These are phyloP conservation scores for Celastrina argiolus DNA, from an alignment of 2,888 invertebrate genomes.

Conservation along the genomic window DNA sequence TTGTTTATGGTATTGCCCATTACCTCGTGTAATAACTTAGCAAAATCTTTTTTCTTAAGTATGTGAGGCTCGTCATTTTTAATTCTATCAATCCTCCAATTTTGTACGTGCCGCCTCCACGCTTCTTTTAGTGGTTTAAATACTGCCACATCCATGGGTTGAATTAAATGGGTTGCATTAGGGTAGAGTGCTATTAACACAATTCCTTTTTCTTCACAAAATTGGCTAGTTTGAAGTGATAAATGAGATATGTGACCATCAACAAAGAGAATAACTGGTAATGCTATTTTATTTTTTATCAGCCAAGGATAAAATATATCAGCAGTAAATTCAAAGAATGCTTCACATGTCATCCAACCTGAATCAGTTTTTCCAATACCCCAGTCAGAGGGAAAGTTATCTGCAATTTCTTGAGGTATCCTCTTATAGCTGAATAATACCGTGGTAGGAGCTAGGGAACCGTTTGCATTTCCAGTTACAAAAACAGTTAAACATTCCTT, in stretches of 20 bases:
- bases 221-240: conserved; percentile 43
- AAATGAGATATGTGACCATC: conserved; percentile 43
- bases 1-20: conserved; percentile 25
- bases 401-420: conserved; percentile 31
- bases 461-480: conserved; percentile 34
- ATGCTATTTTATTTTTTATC: conserved; percentile 38
- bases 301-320: conserved; percentile 50
- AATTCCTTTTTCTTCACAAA: conserved; percentile 39
- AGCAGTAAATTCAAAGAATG: conserved; percentile 50
- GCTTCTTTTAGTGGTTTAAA: conserved; percentile 35
- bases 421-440: conserved; percentile 30
- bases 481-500: conserved; percentile 35
- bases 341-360: conserved; percentile 54
- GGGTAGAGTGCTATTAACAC: conserved; percentile 35
- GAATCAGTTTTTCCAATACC: conserved; percentile 48
- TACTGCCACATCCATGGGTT: conserved; percentile 37
- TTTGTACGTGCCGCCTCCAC: conserved; percentile 34
- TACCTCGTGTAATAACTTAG: conserved; percentile 32
- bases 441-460: conserved; percentile 30
- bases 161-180: conserved; percentile 35
- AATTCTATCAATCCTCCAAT: conserved; percentile 32
- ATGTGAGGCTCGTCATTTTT: conserved; percentile 26
- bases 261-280: conserved; percentile 48
- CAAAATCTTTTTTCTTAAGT: conserved; percentile 33
- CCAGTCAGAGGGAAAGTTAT: conserved; percentile 38